Percentiles rank a stretch among this genome's conserved stretches.
phyloP scores from a whole-genome alignment of 2,888 invertebrate genomes.

The Myopa tessellatipennis region DNA sequence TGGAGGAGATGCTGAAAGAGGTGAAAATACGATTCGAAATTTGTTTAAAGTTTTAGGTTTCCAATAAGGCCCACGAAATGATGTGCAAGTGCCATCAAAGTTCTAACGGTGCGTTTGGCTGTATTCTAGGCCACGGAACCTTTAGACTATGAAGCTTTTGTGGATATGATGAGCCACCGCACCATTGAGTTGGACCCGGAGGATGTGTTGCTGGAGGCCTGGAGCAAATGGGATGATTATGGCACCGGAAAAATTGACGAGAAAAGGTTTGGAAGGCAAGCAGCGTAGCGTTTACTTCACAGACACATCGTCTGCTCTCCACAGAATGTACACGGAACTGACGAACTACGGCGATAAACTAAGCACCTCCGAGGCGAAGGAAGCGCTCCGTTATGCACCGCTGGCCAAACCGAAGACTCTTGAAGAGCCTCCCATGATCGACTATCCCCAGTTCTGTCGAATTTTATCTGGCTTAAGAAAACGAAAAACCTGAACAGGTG shows the following conservation, averaged over 20 bases:
- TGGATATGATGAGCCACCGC: conserved; percentile 73
- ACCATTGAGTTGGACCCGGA: conserved; percentile 75
- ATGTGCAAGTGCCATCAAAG: too few species aligned
- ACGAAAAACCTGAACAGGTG: conserved; percentile 51
- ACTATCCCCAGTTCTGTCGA: conserved; percentile 74
- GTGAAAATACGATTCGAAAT: conserved; percentile 57
- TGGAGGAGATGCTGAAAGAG: conserved; percentile 75
- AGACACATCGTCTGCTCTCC: conserved; percentile 33
- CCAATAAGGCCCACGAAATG: too few species aligned
- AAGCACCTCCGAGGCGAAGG: conserved; percentile 73
- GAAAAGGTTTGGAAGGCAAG: conserved; percentile 69
- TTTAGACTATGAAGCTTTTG: conserved; percentile 74
- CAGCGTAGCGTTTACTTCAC: too few species aligned
- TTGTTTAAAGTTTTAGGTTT: background rate
- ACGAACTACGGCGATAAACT: conserved; percentile 76
- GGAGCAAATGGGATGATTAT: conserved; percentile 75
- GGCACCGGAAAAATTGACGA: conserved; percentile 74
- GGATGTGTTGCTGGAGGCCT: conserved; percentile 73
- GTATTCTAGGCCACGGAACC: conserved; percentile 69
- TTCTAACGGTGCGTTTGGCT: background rate
- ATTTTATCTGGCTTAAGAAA: conserved; percentile 73
- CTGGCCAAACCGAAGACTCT: conserved; percentile 69
- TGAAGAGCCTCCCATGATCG: conserved; percentile 72
- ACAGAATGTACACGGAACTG: conserved; percentile 74
- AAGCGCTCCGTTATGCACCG: conserved; percentile 75